Evolutionary conservation across 2,888 invertebrate genomes (phyloP), one percentile per base, ranked within the genome.

Genomic region (Rhamphomyia laevipes): DNA sequence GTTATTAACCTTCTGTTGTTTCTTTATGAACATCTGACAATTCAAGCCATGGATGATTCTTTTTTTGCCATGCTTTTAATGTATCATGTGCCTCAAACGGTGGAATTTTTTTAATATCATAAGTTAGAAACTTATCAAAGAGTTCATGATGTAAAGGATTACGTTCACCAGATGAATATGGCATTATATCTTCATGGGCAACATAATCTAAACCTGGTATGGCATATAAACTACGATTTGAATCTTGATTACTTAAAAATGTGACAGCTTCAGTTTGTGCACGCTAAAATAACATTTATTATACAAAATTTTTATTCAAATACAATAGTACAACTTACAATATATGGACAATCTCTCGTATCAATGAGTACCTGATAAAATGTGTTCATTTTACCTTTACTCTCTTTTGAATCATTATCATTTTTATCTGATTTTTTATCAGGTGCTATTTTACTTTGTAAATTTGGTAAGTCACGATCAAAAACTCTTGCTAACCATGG

Each of bases 251-350:
- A 16, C 95, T 94, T 45, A 97, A 75, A 71, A 97, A 96, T 1
- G 96, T 96, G 2, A 96, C 96, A 6, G 95, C 92, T 73, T 96
- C 95, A 4, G 95, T 92, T 73, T 95, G 96, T n/a, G 96, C 94
- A 61, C 95, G 80, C 94, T 70, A 44, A 17, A n/a, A 57, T 57
- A 17, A 27, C 1, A 31, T 37, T 16, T 27, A 27, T 17, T 23
- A 6, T 33, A 49, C 46, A n/a, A 45, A 30, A 43, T 37, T 43
- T 38, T 11, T 38, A 31, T 43, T 13, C 7, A 17, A 38, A 40
- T 7, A 4, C 10, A 37, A 13, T 7, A 7, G 50, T 30, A 40
- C 65, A n/a, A n/a, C n/a, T 58, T 54, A 68, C 68, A 47, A 97
- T 95, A 68, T 86, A 91, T 9, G 95, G 93, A 64, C 93, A 94